These are phyloP conservation scores for Lagenorhynchus albirostris DNA, from an alignment of 2,113 vertebrate genomes.

Conservation along the genomic window DNA sequence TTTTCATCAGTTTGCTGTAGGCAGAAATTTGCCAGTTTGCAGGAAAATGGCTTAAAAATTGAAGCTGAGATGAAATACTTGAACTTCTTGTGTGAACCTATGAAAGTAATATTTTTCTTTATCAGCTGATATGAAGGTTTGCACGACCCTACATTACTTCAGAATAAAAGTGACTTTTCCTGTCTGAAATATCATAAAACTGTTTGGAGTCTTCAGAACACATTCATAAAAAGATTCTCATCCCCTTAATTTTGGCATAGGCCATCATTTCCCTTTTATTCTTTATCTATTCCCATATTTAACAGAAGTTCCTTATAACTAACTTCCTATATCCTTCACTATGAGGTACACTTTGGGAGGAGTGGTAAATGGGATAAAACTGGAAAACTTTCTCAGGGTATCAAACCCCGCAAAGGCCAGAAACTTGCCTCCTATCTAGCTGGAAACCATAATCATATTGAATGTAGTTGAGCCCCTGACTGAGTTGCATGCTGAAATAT, in stretches of 20 bases:
- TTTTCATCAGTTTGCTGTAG: conserved; percentile 78
- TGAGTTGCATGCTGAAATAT: background rate
- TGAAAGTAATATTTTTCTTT: conserved; percentile 77
- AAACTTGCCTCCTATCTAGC: background rate
- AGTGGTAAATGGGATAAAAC: background rate
- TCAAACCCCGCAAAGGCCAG: background rate
- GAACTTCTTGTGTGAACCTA: conserved; percentile 73
- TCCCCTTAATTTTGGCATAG: conserved; percentile 51
- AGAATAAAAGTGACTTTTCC: conserved; percentile 58
- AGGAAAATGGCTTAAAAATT: conserved; percentile 75
- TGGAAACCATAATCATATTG: background rate
- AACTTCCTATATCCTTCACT: background rate
- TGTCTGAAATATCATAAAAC: conserved; percentile 59
- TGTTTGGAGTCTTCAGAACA: conserved; percentile 47
- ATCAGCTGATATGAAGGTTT: conserved; percentile 70
- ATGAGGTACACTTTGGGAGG: background rate
- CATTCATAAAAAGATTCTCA: background rate
- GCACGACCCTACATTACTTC: conserved; percentile 61
- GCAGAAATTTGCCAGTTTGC: conserved; percentile 76
- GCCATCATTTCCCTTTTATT: conserved; percentile 26
- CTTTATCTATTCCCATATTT: conserved; percentile 36
- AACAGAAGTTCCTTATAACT: background rate
- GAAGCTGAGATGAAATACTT: conserved; percentile 75
- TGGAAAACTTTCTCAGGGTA: background rate
- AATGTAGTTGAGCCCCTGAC: background rate